These are phyloP conservation scores for Drosophila helvetica DNA, from an alignment of 2,888 invertebrate genomes.

Conservation along the genomic window DNA sequence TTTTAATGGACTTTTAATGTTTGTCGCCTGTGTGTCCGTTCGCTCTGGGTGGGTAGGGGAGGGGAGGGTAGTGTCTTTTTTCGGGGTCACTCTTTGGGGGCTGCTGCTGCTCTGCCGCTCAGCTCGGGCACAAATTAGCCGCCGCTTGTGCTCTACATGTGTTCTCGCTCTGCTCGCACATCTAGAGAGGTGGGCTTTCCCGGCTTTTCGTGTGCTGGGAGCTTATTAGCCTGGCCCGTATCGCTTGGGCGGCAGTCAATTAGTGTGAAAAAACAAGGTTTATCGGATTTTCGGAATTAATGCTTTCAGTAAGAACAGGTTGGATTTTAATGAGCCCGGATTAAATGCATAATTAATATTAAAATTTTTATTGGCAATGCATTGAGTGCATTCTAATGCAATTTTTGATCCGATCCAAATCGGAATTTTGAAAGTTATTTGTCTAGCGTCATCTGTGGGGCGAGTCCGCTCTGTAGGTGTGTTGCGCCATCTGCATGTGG, in stretches of 20 bases:
- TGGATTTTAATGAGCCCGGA: constrained; percentile 18
- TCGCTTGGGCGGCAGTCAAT: constrained; percentile 47
- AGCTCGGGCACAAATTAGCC: constrained; percentile 68
- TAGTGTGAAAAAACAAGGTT: constrained; percentile 27
- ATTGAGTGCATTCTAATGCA: neutral
- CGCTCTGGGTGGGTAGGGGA: constrained; percentile 2
- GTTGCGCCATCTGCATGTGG: neutral
- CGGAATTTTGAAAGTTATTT: neutral
- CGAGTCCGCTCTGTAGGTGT: neutral
- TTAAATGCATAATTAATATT: constrained; percentile 4
- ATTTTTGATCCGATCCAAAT: neutral
- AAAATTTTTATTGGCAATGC: neutral
- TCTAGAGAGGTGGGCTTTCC: constrained; percentile 50
- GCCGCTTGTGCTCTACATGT: constrained; percentile 61
- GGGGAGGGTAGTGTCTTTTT: constrained; percentile 4
- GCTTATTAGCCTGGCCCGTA: constrained; percentile 25
- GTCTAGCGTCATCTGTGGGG: neutral
- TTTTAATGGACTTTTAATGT: constrained; percentile 82
- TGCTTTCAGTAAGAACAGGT: constrained; percentile 19
- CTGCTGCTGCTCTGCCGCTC: constrained; percentile 45
- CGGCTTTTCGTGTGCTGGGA: constrained; percentile 23
- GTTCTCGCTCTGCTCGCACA: constrained; percentile 33
- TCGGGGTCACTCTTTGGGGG: constrained; percentile 68
- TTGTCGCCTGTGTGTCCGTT: constrained; percentile 55
- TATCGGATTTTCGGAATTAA: constrained; percentile 14